phyloP scores from a whole-genome alignment of 2,888 invertebrate genomes.

The Ochropleura plecta region DNA sequence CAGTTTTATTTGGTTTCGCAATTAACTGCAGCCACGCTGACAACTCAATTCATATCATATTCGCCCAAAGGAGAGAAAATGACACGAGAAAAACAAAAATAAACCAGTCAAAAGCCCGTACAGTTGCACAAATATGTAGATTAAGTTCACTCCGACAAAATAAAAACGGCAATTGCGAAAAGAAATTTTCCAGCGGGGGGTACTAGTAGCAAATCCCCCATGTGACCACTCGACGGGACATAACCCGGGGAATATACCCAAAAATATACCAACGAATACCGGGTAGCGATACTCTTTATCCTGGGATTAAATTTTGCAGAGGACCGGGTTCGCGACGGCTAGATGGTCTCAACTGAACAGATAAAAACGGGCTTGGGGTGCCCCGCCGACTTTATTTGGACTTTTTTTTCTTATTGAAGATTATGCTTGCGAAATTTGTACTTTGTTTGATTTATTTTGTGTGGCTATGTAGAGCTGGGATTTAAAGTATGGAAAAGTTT shows the following conservation, averaged over 20 bases:
- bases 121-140: conserved; percentile 74
- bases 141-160: conserved; percentile 69
- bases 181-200: conserved; percentile 67
- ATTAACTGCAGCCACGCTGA: conserved; percentile 12
- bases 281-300: conserved; percentile 82
- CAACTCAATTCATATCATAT: conserved; percentile 39
- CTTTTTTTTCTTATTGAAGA: conserved; percentile 65
- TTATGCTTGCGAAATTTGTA: conserved; percentile 61
- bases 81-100: conserved; percentile 55
- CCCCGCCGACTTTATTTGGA: conserved; percentile 66
- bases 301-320: conserved; percentile 85
- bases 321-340: conserved; percentile 77
- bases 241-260: conserved; percentile 69
- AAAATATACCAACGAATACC: conserved; percentile 69
- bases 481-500: conserved; percentile 50
- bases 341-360: conserved; percentile 75
- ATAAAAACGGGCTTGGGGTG: conserved; percentile 73
- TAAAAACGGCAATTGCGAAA: conserved; percentile 72
- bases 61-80: conserved; percentile 48
- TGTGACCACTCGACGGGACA: conserved; percentile 76
- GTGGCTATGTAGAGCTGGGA: conserved; percentile 39
- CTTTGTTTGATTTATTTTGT: conserved; percentile 66
- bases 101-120: conserved; percentile 51
- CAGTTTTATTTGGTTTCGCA: conserved; percentile 18
- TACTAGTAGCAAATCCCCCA: conserved; percentile 71